Evolutionary conservation across 2,797 vertebrate genomes (phyloP), one percentile per base, ranked within the genome.

Genomic region (Limosa lapponica): DNA sequence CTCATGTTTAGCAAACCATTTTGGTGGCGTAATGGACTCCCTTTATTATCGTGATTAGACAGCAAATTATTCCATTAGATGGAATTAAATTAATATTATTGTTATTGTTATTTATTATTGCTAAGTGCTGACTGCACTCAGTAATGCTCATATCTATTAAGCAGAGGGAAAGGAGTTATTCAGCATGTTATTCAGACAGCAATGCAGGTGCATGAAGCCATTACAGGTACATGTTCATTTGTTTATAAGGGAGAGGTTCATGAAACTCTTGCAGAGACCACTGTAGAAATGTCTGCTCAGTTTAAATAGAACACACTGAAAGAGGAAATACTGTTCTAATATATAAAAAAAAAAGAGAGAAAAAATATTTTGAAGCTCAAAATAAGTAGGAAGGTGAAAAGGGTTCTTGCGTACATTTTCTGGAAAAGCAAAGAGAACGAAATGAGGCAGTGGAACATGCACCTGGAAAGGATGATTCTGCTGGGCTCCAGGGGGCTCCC

Each of bases 1-100:
- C 23, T 96, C 48, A 46, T 51, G 71, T 90, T 95, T 80, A 82
- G 67, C 51, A 96, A 90, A 95, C 43, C 82, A n/a, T 91, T 91
- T 88, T 74, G 57, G 79, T 87, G 39, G 34, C 27, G 37, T 84
- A 95, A 94, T 80, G 51, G 83, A 57, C 87, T 94, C 36, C 37
- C 30, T 93, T 90, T 95, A 91, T 84, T 89, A 62, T 57, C 9
- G 8, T 62, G 57, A 82, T 93, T 87, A 92, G 59, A 39, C n/a
- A 82, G 57, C 15, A 93, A 83, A 83, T 87, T 77, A 85, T 95
- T 96, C 64, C 69, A 70, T 92, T 95, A 80, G 41, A 49, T 51
- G 34, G 65, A 88, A 93, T 93, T 78, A 71, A 78, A 79, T 82
- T 80, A 80, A 90, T 92, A 64, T 69, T 92, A 25, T 44, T 91